phyloP scores from a whole-genome alignment of 2,113 vertebrate genomes.

The Clinocottus analis region DNA sequence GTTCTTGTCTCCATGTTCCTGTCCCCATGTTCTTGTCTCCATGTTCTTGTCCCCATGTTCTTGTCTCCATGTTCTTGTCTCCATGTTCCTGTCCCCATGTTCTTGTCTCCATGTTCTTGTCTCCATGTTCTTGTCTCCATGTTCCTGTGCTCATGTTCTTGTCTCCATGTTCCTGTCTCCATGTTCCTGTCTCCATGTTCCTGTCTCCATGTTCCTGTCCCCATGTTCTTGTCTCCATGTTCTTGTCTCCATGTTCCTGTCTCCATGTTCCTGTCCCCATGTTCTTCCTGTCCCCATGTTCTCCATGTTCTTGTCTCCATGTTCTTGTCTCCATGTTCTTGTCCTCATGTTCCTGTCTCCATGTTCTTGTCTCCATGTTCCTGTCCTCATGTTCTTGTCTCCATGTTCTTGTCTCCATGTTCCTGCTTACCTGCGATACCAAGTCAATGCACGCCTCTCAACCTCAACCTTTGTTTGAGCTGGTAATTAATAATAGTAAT shows the following conservation, averaged over 20 bases:
- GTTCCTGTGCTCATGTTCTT: too few species aligned
- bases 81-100: slow-evolving; percentile 32
- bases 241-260: slow-evolving; percentile 25
- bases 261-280: slow-evolving; percentile 29
- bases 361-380: slow-evolving; percentile 33
- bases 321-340: slow-evolving; percentile 31
- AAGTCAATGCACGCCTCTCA: background rate
- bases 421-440: background rate
- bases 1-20: slow-evolving; percentile 34
- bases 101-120: slow-evolving; percentile 25
- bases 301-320: slow-evolving; percentile 27
- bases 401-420: too few species aligned
- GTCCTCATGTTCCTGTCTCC: slow-evolving; percentile 25
- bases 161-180: slow-evolving; percentile 29
- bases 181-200: slow-evolving; percentile 33
- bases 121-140: slow-evolving; percentile 30
- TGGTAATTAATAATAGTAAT: too few species aligned
- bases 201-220: slow-evolving; percentile 23
- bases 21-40: slow-evolving; percentile 24
- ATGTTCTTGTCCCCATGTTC: slow-evolving; percentile 31
- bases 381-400: too few species aligned
- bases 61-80: slow-evolving; percentile 24
- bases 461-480: background rate
- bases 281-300: too few species aligned
- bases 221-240: slow-evolving; percentile 33